Evolutionary conservation across 2,888 invertebrate species (phyloP).

Genomic region (Acanthosoma haemorrhoidale): DNA sequence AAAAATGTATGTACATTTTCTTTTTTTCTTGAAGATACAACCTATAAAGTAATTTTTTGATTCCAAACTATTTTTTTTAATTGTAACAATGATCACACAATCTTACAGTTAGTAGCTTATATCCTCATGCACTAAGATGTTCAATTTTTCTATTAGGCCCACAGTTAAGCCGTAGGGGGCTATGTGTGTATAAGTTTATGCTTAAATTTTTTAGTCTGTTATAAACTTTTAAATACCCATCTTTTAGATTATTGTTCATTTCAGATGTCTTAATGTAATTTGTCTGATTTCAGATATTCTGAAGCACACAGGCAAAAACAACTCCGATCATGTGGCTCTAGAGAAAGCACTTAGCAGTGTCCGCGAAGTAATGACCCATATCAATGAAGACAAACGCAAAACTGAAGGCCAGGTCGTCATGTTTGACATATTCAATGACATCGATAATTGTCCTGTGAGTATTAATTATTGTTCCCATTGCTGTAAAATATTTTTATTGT

Average conservation of each 20-base stretch:
- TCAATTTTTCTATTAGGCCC: too few species aligned
- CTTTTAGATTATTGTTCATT: too few species aligned
- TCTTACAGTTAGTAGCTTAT: too few species aligned
- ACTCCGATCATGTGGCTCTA: conserved; percentile 79
- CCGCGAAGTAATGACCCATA: conserved; percentile 90
- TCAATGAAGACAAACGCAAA: conserved; percentile 95
- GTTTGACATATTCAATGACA: conserved; percentile 96
- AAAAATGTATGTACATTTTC: not conserved
- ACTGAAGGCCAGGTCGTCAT: conserved; percentile 93
- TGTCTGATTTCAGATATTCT: conserved; percentile 67
- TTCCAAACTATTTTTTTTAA: not conserved
- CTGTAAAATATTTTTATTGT: not conserved
- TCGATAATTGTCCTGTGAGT: conserved; percentile 91
- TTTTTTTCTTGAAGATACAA: not conserved
- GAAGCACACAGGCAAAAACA: conserved; percentile 82
- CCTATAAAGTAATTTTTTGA: not conserved
- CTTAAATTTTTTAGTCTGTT: too few species aligned
- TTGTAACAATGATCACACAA: too few species aligned
- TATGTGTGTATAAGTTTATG: too few species aligned
- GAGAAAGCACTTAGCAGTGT: conserved; percentile 81
- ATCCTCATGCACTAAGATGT: too few species aligned
- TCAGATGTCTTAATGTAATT: too few species aligned
- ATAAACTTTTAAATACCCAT: too few species aligned
- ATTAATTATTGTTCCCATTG: not conserved
- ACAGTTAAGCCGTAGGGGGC: too few species aligned